Percentiles rank a stretch among this genome's conserved stretches.
Evolutionary conservation across 2,888 invertebrate genomes (phyloP).

Genomic region (Oxystoma pomonae): DNA sequence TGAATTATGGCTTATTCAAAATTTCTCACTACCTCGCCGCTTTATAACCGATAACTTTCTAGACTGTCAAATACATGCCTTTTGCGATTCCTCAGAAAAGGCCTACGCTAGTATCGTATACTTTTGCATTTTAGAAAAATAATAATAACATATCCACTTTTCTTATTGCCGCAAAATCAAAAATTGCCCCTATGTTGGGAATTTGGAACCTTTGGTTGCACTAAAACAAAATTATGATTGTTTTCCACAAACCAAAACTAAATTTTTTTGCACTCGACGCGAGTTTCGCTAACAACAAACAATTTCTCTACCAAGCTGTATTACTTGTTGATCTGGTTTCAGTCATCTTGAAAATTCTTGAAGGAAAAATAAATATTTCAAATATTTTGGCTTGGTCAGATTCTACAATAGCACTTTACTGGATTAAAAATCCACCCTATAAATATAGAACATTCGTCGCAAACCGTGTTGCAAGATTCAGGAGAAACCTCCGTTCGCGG

Average conservation of each 20-base stretch:
- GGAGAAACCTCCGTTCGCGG: too few species aligned
- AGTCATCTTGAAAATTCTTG: background rate
- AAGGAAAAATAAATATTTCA: background rate
- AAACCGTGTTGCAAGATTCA: too few species aligned
- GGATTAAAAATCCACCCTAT: background rate
- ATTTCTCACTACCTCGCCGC: background rate
- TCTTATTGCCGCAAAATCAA: background rate
- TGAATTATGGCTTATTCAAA: background rate
- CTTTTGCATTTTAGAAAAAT: too few species aligned
- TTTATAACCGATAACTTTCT: background rate
- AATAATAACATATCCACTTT: background rate
- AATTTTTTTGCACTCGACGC: too few species aligned
- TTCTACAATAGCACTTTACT: background rate
- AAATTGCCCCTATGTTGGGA: background rate
- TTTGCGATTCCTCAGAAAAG: too few species aligned
- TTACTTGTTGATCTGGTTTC: background rate
- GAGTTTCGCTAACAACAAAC: too few species aligned
- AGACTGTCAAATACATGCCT: background rate
- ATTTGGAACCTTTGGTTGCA: too few species aligned
- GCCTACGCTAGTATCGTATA: too few species aligned
- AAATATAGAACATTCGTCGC: too few species aligned
- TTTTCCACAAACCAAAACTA: too few species aligned
- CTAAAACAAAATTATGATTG: too few species aligned
- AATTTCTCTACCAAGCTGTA: background rate
- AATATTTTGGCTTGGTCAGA: background rate